Evolutionary conservation across 2,113 vertebrate species (phyloP), one percentile per base, ranked within the genome.

Genomic region (Stigmatopora argus): DNA sequence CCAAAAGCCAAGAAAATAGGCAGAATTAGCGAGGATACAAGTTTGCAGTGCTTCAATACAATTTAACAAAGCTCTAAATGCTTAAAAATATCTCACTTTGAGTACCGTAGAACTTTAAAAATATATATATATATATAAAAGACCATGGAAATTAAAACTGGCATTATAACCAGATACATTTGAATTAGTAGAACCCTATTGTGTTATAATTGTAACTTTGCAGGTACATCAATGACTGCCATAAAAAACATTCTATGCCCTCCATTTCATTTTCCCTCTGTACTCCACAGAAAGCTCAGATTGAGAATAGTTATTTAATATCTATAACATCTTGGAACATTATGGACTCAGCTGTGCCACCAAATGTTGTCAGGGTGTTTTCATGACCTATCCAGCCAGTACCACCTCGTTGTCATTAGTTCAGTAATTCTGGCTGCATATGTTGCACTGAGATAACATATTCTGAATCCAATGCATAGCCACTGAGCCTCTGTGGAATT

Each of bases 361-460:
- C 35, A 60, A 44, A 60, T 44, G 34, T 68, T 71, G 9, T 67
- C 63, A 3, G 64, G 67, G 70, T 26, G 26, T 74, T 69, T 70
- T 67, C 23, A 34, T 70, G 73, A 80, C 83, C 70, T 66, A 74
- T 66, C 66, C 62, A 70, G 71, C 34, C 65, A 66, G 62, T 71
- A 74, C 79, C 80, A 72, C 82, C 62, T 79, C 15, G 3, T 78
- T 23, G 38, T 79, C 80, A 77, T 83, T 84, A 74, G 68, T 79
- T 74, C 55, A n/a, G 74, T 67, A 63, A 74, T 70, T 61, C 18
- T 51, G 62, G 66, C 67, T 13, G 71, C 72, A 55, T 86, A 72
- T 87, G 86, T 70, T 75, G 17, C 56, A 64, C 3, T 14, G 70
- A 76, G 86, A 86, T 89, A 89, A 87, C 75, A 56, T 65, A 65